phyloP scores from a whole-genome alignment of 2,113 vertebrate species.

The Clinocottus analis region DNA sequence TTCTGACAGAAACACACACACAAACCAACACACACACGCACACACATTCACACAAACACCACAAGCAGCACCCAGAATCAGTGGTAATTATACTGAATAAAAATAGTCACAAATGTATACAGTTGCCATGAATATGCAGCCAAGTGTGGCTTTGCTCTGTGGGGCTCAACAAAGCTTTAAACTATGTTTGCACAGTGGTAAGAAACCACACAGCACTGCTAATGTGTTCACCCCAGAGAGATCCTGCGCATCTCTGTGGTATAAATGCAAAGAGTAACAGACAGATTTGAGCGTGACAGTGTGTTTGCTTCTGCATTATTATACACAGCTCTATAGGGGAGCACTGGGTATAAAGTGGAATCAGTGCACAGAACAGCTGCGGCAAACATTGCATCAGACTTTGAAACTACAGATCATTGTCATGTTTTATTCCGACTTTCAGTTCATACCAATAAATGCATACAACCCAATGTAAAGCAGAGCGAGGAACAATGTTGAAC shows the following conservation, averaged over 20 bases:
- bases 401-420: conserved; percentile 30
- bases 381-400: conserved; percentile 52
- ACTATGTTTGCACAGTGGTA: conserved; percentile 43
- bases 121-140: conserved; percentile 45
- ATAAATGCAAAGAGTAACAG: conserved; percentile 25
- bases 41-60: conserved; percentile 70
- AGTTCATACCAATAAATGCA: conserved; percentile 33
- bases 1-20: conserved; percentile 81
- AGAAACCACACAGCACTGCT: conserved; percentile 29
- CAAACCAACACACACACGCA: conserved; percentile 71
- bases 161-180: conserved; percentile 46
- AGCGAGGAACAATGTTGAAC: conserved; percentile 44
- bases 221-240: conserved; percentile 38
- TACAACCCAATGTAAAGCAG: conserved; percentile 52
- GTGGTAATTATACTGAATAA: conserved; percentile 38
- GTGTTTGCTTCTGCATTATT: conserved; percentile 29
- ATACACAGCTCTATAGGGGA: conserved; percentile 18
- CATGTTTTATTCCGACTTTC: conserved; percentile 50
- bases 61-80: conserved; percentile 10
- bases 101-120: conserved; percentile 17
- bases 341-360: conserved; percentile 31
- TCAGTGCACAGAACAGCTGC: conserved; percentile 23
- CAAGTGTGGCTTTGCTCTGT: conserved; percentile 46
- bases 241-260: conserved; percentile 4
- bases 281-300: conserved; percentile 31